A percentile compares a stretch with the other conserved stretches of the same genome.
Evolutionary conservation across 2,113 vertebrate genomes (phyloP).

Genomic region (Marmota monax): DNA sequence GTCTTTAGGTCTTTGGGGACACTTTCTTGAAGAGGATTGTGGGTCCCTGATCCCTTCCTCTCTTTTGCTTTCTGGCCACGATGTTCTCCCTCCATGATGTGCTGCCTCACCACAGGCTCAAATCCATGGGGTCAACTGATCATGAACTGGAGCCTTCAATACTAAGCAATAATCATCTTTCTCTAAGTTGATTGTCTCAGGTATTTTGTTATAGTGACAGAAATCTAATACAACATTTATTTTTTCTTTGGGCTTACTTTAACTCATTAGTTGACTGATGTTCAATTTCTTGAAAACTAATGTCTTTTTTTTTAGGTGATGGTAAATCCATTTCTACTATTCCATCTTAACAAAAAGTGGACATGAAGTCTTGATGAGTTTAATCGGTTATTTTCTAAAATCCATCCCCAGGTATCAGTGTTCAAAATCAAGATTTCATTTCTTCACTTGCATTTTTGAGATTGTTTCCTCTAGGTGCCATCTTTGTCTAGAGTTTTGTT

Average conservation of each 20-base stretch:
- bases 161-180: not conserved
- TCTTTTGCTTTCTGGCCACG: not conserved
- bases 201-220: not conserved
- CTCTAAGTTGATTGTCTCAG: not conserved
- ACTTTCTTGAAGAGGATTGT: not conserved
- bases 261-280: not conserved
- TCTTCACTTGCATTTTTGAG: constrained; percentile 33
- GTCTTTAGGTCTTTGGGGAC: not conserved
- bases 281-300: constrained; percentile 18
- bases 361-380: constrained; percentile 39
- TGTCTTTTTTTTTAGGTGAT: not conserved
- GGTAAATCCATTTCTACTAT: not conserved
- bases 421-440: not conserved
- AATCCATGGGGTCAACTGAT: not conserved
- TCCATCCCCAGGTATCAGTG: not conserved
- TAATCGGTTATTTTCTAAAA: constrained; percentile 41
- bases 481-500: constrained; percentile 39
- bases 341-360: not conserved
- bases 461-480: not conserved
- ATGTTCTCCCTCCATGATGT: not conserved
- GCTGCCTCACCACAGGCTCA: not conserved
- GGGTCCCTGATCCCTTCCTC: not conserved
- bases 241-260: not conserved
- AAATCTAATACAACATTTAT: not conserved
- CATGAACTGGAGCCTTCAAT: not conserved